Conservation (phyloP, 1,140 invertebrate species). For the Drosophila aff. region DNA sequence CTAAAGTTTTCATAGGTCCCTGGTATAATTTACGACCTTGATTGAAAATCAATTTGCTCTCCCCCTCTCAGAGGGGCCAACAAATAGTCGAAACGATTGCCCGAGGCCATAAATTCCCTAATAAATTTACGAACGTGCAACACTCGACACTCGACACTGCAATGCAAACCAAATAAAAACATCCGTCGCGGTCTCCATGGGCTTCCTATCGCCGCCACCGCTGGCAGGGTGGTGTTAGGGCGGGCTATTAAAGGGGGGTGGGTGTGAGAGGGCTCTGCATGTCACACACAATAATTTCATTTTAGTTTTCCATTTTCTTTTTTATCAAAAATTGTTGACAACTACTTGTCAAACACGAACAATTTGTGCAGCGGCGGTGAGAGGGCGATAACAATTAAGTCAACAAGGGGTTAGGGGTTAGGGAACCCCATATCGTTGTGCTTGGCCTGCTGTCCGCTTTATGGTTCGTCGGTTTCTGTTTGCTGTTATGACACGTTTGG, state of each 20-base stretch:
- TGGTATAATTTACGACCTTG: slow-evolving; percentile 66
- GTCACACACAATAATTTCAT: slow-evolving; percentile 62
- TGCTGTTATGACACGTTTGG: slow-evolving; percentile 70
- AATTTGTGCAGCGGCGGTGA: slow-evolving; percentile 66
- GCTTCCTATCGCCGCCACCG: slow-evolving; percentile 1
- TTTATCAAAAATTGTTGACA: slow-evolving; percentile 75
- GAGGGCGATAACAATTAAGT: slow-evolving; percentile 76
- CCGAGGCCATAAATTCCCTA: slow-evolving; percentile 66
- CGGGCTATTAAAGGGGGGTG: slow-evolving; percentile 1
- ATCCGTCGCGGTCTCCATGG: slow-evolving; percentile 40
- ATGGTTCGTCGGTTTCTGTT: slow-evolving; percentile 73
- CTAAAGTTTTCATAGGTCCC: slow-evolving; percentile 19
- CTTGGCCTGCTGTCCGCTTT: slow-evolving; percentile 65
- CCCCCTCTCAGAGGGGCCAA: slow-evolving; percentile 11
- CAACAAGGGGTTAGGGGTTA: slow-evolving; percentile 51
- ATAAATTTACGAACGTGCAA: slow-evolving; percentile 60
- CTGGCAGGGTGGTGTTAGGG: neutral
- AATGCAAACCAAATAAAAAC: slow-evolving; percentile 62
- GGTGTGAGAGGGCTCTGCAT: slow-evolving; percentile 21
- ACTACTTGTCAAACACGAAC: slow-evolving; percentile 81
- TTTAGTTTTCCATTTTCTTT: slow-evolving; percentile 19
- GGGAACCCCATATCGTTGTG: slow-evolving; percentile 52
- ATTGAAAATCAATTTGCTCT: slow-evolving; percentile 71
- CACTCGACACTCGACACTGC: slow-evolving; percentile 31
- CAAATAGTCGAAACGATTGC: slow-evolving; percentile 59